phyloP scores from a whole-genome alignment of 2,888 invertebrate genomes.

The Thecocarcelia acutangulata region DNA sequence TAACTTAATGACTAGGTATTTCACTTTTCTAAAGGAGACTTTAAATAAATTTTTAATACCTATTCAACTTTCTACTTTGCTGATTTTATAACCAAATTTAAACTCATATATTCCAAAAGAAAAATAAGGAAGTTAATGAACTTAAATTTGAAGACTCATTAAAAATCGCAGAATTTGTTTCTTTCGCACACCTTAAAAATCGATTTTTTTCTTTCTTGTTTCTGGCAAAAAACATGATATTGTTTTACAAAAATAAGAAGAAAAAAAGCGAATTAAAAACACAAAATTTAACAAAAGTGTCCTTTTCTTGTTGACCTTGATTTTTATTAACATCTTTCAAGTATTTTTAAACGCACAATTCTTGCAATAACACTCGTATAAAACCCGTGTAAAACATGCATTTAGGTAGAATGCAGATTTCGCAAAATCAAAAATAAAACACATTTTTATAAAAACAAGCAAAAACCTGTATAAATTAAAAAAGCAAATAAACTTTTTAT shows the following conservation, averaged over 20 bases:
- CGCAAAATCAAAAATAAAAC: conserved; percentile 5
- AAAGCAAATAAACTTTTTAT: conserved; percentile 10
- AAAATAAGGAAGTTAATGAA: conserved; percentile 36
- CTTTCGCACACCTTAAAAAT: conserved; percentile 50
- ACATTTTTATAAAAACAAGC: conserved; percentile 4
- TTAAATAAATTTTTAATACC: too few relatives aligned
- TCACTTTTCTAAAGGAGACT: too few relatives aligned
- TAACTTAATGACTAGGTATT: too few relatives aligned
- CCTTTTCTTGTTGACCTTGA: conserved; percentile 51
- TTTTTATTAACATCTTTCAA: conserved; percentile 48
- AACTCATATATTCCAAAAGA: background rate
- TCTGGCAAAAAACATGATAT: conserved; percentile 15
- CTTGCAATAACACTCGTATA: conserved; percentile 31
- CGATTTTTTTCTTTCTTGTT: conserved; percentile 13
- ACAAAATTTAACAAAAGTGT: conserved; percentile 32
- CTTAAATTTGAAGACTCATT: conserved; percentile 9
- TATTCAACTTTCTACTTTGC: background rate
- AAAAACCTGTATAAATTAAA: conserved; percentile 33
- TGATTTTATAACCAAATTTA: background rate
- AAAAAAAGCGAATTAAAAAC: background rate
- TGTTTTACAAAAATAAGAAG: conserved; percentile 19
- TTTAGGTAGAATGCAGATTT: conserved; percentile 35
- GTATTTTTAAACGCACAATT: conserved; percentile 29
- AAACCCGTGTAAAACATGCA: conserved; percentile 25
- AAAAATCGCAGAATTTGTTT: conserved; percentile 22